A percentile compares a stretch with the other conserved stretches of the same genome.
These are phyloP conservation scores for Bombylius major DNA, from an alignment of 2,888 invertebrate genomes.

Conservation along the genomic window DNA sequence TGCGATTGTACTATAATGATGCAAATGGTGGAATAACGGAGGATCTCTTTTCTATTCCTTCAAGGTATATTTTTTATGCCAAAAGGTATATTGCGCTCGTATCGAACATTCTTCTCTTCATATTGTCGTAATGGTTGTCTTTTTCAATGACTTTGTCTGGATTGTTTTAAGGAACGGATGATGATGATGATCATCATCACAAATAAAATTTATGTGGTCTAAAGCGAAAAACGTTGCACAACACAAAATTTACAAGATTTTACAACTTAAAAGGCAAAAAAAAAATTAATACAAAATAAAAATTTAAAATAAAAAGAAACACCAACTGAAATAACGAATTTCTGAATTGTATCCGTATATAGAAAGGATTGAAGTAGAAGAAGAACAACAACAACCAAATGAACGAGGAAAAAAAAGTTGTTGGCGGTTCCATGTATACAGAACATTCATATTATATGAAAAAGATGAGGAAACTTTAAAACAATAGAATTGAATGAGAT, in stretches of 20 bases:
- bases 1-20: not conserved
- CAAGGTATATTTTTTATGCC: no score
- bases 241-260: conserved; percentile 7
- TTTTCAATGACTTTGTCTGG: not conserved
- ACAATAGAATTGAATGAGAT: conserved; percentile 7
- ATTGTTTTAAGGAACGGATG: not conserved
- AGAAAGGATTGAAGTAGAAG: no score
- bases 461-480: not conserved
- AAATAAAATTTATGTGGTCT: conserved; percentile 7
- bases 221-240: conserved; percentile 8
- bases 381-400: no score
- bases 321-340: not conserved
- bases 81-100: no score
- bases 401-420: not conserved
- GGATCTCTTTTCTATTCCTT: no score
- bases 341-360: no score
- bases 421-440: conserved; percentile 5
- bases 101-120: no score
- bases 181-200: not conserved
- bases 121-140: no score
- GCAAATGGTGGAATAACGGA: not conserved
- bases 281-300: not conserved
- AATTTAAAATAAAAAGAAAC: conserved; percentile 2
- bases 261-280: not conserved
- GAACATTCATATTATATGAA: not conserved